Conservation (phyloP, 1,140 invertebrate species). For the Pseudobourletiella spinata region DNA sequence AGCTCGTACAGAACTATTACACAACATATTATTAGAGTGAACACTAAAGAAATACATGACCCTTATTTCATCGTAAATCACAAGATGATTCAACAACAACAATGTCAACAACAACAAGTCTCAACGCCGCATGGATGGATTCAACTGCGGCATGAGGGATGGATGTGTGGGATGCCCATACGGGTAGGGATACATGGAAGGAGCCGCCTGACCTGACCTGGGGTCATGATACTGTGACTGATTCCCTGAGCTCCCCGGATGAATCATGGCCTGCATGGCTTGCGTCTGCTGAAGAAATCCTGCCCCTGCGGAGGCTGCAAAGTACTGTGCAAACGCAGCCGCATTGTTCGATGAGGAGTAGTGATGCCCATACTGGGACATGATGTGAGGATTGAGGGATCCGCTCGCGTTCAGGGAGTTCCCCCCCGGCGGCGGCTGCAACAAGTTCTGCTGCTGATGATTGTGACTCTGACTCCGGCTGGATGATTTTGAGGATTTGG, state of each 20-base stretch:
- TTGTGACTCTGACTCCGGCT: background rate
- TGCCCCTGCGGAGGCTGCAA: background rate
- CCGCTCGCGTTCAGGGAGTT: too few species aligned
- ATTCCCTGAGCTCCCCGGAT: background rate
- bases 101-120: background rate
- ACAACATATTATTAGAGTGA: too few species aligned
- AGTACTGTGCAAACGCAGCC: slow-evolving; percentile 4
- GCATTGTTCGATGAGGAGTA: background rate
- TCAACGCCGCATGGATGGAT: slow-evolving; percentile 22
- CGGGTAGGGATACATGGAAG: slow-evolving; percentile 15
- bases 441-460: slow-evolving; percentile 1
- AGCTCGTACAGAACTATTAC: too few species aligned
- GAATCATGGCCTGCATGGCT: slow-evolving; percentile 13
- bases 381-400: slow-evolving; percentile 1
- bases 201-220: slow-evolving; percentile 10
- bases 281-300: slow-evolving; percentile 14
- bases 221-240: slow-evolving; percentile 23
- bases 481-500: background rate
- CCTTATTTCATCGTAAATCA: too few species aligned
- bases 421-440: background rate
- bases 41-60: too few species aligned
- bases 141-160: slow-evolving; percentile 15
- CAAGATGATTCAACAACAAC: too few species aligned
- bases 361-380: slow-evolving; percentile 6
- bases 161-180: slow-evolving; percentile 5